These are phyloP conservation scores for Helogale parvula DNA, from an alignment of 2,113 vertebrate species.

Conservation along the genomic window DNA sequence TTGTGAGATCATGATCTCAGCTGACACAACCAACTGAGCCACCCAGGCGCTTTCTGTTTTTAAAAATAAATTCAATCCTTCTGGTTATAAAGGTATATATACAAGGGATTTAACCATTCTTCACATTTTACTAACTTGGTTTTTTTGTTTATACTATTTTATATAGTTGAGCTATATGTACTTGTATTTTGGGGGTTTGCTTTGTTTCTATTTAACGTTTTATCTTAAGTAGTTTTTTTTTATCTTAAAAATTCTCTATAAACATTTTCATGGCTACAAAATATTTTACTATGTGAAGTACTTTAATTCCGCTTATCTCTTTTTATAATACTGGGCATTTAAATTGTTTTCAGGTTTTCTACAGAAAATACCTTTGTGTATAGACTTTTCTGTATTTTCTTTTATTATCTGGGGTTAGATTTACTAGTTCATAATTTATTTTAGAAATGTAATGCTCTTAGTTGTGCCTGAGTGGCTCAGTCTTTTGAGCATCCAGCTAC, in stretches of 20 bases:
- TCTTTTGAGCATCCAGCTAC: too few relatives aligned
- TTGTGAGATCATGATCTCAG: too few relatives aligned
- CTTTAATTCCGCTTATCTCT: not conserved
- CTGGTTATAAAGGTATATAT: not conserved
- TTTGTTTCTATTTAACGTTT: constrained; percentile 49
- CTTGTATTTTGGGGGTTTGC: not conserved
- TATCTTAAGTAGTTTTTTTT: constrained; percentile 13
- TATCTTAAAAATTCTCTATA: not conserved
- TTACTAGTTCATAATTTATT: constrained; percentile 42
- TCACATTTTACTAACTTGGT: constrained; percentile 44
- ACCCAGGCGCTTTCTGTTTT: constrained; percentile 37
- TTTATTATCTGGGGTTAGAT: constrained; percentile 28
- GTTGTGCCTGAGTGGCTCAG: too few relatives aligned
- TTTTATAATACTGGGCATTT: constrained; percentile 2
- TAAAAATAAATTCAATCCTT: constrained; percentile 18
- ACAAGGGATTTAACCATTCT: not conserved
- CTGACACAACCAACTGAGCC: too few relatives aligned
- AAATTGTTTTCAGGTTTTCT: constrained; percentile 62
- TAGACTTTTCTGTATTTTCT: constrained; percentile 50
- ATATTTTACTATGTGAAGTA: not conserved
- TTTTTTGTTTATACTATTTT: constrained; percentile 24
- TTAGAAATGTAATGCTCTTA: not conserved
- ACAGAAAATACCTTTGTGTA: not conserved
- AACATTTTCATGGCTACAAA: constrained; percentile 44
- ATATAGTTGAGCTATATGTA: not conserved